Evolutionary conservation across 1,140 invertebrate species (phyloP), one percentile per base, ranked within the genome.

Genomic region (Brachionus rotundiformis): DNA sequence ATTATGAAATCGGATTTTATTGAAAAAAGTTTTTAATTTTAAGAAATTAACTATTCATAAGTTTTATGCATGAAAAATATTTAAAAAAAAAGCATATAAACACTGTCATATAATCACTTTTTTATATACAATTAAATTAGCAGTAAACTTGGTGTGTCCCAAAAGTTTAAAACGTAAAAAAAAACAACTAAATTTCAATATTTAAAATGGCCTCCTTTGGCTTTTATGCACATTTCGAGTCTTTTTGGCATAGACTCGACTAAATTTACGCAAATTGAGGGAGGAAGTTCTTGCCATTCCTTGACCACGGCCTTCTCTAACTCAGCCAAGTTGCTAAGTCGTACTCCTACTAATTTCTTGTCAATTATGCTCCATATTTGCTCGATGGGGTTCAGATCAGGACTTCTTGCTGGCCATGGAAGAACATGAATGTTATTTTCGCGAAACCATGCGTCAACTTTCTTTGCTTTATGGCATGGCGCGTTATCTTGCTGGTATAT

Each of bases 361-460:
- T 82, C 82, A 16, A 84, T 13, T 47, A 77, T 25, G 73, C 81
- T 82, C 83, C 83, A 84, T 5, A 84, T 31, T 49, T 85, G 82
- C 81, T 85, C 83, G 44, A 84, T 84, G 1, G 83, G 85, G 29
- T 83, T 84, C 1, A 85, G 33, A 82, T 85, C 85, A 16, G 83
- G 83, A 16, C 65, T 83, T 33, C 47, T 33, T 23, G 83, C 71
- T 11, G 83, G 83, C 83, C 85, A 84, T 29, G 47, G 47, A n/a
- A 84, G 5, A 47, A 83, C 49, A 80, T 54, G 16, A 27, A 84
- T 49, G 16, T 79, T 82, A 10, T 84, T 65, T 31, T 82, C 23
- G 8, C 79, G 19, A 27, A 84, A 73, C 63, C 81, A 84, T 10
- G 59, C 39, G 29, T 76, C 82, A 19, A 82, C 81, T 8, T 81